Conservation (phyloP, 1,140 invertebrate genomes). For the Anoplophora glabripennis region DNA sequence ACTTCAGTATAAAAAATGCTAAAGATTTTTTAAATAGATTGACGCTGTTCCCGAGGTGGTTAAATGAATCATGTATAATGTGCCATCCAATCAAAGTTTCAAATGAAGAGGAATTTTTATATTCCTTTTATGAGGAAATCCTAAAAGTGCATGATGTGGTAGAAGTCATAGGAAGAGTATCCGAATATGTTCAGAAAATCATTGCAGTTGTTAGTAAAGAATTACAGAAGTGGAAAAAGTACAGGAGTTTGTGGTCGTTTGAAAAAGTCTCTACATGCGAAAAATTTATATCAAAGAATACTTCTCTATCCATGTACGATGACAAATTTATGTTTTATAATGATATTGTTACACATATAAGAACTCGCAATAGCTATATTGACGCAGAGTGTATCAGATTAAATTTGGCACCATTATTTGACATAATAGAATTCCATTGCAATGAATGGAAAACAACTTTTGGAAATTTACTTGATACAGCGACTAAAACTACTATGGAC, state of each 20-base stretch:
- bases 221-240: slow-evolving; percentile 72
- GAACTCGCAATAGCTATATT: slow-evolving; percentile 56
- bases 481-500: slow-evolving; percentile 62
- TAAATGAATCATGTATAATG: slow-evolving; percentile 74
- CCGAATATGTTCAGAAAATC: slow-evolving; percentile 52
- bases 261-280: slow-evolving; percentile 74
- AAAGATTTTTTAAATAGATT: slow-evolving; percentile 66
- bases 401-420: slow-evolving; percentile 63
- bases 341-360: slow-evolving; percentile 69
- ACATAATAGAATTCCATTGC: slow-evolving; percentile 63
- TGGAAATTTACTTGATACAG: slow-evolving; percentile 58
- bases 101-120: slow-evolving; percentile 57
- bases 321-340: slow-evolving; percentile 81
- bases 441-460: slow-evolving; percentile 68
- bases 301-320: slow-evolving; percentile 73
- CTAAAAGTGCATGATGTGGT: slow-evolving; percentile 63
- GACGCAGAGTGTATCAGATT: slow-evolving; percentile 66
- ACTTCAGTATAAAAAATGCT: slow-evolving; percentile 63
- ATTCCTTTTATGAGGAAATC: slow-evolving; percentile 78
- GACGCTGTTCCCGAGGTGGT: slow-evolving; percentile 78
- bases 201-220: slow-evolving; percentile 45
- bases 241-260: slow-evolving; percentile 74
- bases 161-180: slow-evolving; percentile 63
- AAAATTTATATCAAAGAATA: slow-evolving; percentile 70
- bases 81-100: slow-evolving; percentile 59